Percentiles rank a stretch among this genome's conserved stretches.
These are phyloP conservation scores for Zaprionus capensis DNA, from an alignment of 1,140 invertebrate genomes.

Conservation along the genomic window DNA sequence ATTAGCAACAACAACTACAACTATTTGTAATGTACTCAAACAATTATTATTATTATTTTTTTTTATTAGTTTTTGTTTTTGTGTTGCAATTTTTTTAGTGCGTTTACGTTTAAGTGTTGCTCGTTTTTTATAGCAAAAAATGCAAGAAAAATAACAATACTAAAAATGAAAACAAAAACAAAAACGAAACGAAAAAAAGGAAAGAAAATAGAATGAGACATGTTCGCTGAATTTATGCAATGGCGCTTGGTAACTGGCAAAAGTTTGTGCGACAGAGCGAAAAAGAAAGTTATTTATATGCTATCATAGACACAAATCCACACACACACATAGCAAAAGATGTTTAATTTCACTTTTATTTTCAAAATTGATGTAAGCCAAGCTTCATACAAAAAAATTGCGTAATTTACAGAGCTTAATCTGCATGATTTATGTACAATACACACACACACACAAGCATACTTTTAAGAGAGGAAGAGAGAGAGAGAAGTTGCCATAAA, in stretches of 20 bases:
- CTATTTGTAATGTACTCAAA: slow-evolving; percentile 51
- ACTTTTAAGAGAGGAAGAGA: slow-evolving; percentile 18
- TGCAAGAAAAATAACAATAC: slow-evolving; percentile 2
- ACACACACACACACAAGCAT: slow-evolving; percentile 25
- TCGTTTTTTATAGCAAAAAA: slow-evolving; percentile 46
- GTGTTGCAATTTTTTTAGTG: slow-evolving; percentile 46
- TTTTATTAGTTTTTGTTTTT: slow-evolving; percentile 39
- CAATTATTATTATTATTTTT: slow-evolving; percentile 30
- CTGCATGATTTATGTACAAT: slow-evolving; percentile 3
- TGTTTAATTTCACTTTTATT: slow-evolving; percentile 33
- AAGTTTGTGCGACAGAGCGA: slow-evolving; percentile 41
- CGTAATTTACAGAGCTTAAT: slow-evolving; percentile 48
- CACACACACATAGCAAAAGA: background rate
- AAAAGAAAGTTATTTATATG: slow-evolving; percentile 8
- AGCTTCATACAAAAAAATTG: slow-evolving; percentile 52
- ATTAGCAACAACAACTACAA: slow-evolving; percentile 42
- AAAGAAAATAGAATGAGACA: slow-evolving; percentile 19
- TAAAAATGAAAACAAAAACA: slow-evolving; percentile 6
- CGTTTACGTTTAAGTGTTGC: slow-evolving; percentile 59
- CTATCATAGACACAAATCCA: slow-evolving; percentile 21
- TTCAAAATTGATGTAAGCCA: slow-evolving; percentile 75
- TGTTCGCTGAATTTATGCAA: slow-evolving; percentile 30
- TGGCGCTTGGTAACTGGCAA: slow-evolving; percentile 52
- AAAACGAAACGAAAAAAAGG: slow-evolving; percentile 11
- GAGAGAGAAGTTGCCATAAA: slow-evolving; percentile 57